Conservation (phyloP, 2,797 vertebrate genomes). For the Ibycter americanus region DNA sequence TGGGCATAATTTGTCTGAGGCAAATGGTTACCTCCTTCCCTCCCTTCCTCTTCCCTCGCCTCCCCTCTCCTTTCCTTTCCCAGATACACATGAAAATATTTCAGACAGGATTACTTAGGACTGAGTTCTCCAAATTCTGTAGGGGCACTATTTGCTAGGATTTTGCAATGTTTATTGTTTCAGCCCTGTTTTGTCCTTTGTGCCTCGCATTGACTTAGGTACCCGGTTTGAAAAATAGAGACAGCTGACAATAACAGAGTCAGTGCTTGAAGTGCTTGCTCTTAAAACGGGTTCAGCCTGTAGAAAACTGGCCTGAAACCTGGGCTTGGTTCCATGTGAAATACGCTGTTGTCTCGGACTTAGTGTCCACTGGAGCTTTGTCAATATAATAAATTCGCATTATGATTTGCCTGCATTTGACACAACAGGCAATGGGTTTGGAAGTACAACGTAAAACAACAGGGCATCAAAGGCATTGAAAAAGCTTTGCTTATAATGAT, state of each 20-base stretch:
- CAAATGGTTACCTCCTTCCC: fast-evolving
- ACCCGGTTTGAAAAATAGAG: background rate
- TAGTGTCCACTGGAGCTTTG: background rate
- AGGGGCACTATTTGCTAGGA: background rate
- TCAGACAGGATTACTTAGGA: background rate
- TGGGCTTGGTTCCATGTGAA: background rate
- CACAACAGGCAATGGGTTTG: background rate
- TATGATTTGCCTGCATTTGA: background rate
- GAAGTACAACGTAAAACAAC: background rate
- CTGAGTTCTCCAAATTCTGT: background rate
- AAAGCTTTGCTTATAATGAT: background rate
- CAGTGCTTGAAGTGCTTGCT: background rate
- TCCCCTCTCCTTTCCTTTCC: background rate
- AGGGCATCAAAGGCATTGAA: background rate
- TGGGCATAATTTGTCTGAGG: background rate
- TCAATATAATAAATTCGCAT: background rate
- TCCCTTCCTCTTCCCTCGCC: too few species aligned
- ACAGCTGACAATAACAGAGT: background rate
- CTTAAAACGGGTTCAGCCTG: background rate
- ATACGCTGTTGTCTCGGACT: background rate
- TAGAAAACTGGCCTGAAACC: background rate
- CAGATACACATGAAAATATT: background rate
- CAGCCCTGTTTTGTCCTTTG: background rate
- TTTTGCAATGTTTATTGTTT: background rate
- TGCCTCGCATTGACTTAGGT: background rate